These are phyloP conservation scores for Sericinus montela DNA, from an alignment of 2,888 invertebrate genomes.

Conservation along the genomic window DNA sequence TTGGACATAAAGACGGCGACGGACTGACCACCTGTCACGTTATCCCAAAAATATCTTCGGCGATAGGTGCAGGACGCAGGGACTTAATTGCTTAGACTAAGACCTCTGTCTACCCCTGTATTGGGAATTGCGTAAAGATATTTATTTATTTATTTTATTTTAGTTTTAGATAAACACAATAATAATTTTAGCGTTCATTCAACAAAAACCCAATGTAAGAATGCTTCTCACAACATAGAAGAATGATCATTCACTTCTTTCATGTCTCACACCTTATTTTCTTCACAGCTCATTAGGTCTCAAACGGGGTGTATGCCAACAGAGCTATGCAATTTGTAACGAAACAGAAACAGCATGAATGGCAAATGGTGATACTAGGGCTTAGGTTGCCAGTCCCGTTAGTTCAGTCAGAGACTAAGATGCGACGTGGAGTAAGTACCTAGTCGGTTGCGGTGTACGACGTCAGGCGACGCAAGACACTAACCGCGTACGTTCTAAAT, in stretches of 20 bases:
- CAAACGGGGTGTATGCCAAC: constrained; percentile 56
- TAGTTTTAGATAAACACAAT: too few relatives aligned
- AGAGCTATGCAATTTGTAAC: constrained; percentile 72
- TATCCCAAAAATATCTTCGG: too few relatives aligned
- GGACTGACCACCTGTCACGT: too few relatives aligned
- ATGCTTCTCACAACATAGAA: too few relatives aligned
- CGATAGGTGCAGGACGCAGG: too few relatives aligned
- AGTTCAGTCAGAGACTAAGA: constrained; percentile 39
- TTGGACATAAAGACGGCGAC: too few relatives aligned
- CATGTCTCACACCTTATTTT: constrained; percentile 74
- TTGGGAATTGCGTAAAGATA: too few relatives aligned
- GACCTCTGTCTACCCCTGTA: too few relatives aligned
- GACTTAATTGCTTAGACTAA: too few relatives aligned
- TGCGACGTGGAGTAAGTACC: constrained; percentile 50
- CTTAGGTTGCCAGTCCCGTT: constrained; percentile 60
- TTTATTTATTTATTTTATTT: too few relatives aligned
- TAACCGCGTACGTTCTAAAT: constrained; percentile 68
- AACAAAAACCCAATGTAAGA: too few relatives aligned
- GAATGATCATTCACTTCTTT: constrained; percentile 64
- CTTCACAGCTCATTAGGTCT: constrained; percentile 79
- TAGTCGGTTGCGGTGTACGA: constrained; percentile 46
- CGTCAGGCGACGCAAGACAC: constrained; percentile 57
- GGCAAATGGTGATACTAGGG: constrained; percentile 65
- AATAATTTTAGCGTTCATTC: too few relatives aligned
- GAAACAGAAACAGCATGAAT: constrained; percentile 64